Base-by-base conservation (phyloP, 2,113 vertebrate genomes). In the Erythrolamprus reginae region DNA sequence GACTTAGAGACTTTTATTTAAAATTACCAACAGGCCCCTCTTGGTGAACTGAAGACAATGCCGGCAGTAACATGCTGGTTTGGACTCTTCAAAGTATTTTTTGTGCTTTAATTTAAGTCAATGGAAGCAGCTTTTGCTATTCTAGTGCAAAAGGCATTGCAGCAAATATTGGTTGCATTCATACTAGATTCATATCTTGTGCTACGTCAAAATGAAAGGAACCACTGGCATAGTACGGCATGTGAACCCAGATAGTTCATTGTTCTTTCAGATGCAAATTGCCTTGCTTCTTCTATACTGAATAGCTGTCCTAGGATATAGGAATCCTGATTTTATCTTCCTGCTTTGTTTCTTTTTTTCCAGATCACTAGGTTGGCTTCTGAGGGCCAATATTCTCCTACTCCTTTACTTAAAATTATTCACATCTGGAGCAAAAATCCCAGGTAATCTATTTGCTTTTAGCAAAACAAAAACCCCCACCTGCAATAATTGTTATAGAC, bases 311-410 rank as follows among this genome's bases (percentile, higher is more conserved):
- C 19, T 4, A 58, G 21, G 15, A 21, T 38, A 45, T 6, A 38
- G 0, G n/a, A 89, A 33, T 0, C 53, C n/a, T 51, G 17, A 51
- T 83, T 58, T 88, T 82, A 82, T 83, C 5, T 88, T 38, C 21
- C 24, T 50, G 12, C 82, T 89, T 93, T 94, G 92, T 21, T 88
- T 56, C 93, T 3, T 3, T 2, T 19, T 88, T 56, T 93, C 47
- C 93, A 97, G 99, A 96, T 99, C 92, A 97, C 96, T 93, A 98
- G 98, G 38, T 97, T 99, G 89, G 96, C 98, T 82, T 96, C 97
- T 90, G 99, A 99, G 96, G 98, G 98, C 95, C 95, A 98, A 0
- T 99, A 99, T 95, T 98, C 98, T 82, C 99, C 99, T 48, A 98
- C 98, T n/a, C 97, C 98, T 55, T 97, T 99, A 51, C 97, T 99